Conservation (phyloP, 2,888 invertebrate species). For the Spodoptera picta region DNA sequence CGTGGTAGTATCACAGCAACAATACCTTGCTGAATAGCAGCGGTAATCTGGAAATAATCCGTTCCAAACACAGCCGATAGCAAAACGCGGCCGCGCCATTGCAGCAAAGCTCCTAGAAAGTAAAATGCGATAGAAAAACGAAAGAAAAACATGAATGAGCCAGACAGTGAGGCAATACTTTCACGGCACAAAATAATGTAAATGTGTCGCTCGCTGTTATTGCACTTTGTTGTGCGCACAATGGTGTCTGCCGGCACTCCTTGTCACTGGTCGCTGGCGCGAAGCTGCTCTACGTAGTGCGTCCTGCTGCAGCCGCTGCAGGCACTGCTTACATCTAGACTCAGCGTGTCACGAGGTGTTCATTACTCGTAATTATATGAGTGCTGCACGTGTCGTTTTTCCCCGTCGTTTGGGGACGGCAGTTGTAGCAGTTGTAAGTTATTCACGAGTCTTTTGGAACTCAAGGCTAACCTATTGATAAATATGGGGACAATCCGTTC, state of each 20-base stretch:
- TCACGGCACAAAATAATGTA: conserved; percentile 50
- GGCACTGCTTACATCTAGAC: conserved; percentile 58
- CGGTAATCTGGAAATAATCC: conserved; percentile 17
- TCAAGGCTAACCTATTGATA: too few relatives aligned
- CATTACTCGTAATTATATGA: too few relatives aligned
- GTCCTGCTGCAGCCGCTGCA: conserved; percentile 66
- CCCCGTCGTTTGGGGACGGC: too few relatives aligned
- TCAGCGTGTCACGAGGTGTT: not conserved
- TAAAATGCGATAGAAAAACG: conserved; percentile 54
- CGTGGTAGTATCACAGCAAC: too few relatives aligned
- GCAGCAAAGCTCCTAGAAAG: conserved; percentile 50
- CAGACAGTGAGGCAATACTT: conserved; percentile 52
- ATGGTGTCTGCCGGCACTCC: conserved; percentile 44
- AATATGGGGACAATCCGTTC: too few relatives aligned
- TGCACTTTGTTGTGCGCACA: conserved; percentile 56
- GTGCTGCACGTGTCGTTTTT: too few relatives aligned
- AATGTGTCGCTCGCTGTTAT: conserved; percentile 52
- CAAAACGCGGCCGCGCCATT: conserved; percentile 18
- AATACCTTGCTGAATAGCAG: not conserved
- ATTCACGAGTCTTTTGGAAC: too few relatives aligned
- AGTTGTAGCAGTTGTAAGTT: too few relatives aligned
- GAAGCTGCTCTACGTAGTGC: conserved; percentile 68
- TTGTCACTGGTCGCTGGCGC: conserved; percentile 63
- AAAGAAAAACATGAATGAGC: conserved; percentile 46
- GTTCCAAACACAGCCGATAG: conserved; percentile 40